phyloP scores from a whole-genome alignment of 1,140 invertebrate species.

The Steinernema khuongi region DNA sequence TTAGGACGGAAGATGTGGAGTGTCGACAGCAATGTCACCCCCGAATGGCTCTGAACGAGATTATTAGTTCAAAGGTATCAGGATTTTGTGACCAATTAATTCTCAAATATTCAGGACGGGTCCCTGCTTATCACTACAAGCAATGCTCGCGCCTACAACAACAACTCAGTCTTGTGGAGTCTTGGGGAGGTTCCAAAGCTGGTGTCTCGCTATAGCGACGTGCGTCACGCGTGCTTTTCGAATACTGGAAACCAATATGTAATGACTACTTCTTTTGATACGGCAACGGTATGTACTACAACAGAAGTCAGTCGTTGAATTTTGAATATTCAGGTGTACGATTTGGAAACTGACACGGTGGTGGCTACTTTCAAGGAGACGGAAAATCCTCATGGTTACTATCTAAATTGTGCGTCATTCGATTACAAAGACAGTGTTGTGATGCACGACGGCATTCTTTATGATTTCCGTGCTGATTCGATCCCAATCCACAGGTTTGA shows the following conservation, averaged over 20 bases:
- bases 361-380: constrained; percentile 71
- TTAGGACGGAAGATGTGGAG: constrained; percentile 69
- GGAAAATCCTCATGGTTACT: constrained; percentile 81
- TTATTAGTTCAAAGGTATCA: not conserved
- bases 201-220: constrained; percentile 71
- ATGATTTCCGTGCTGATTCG: constrained; percentile 74
- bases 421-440: constrained; percentile 86
- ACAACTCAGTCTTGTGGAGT: constrained; percentile 78
- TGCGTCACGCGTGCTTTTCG: constrained; percentile 84
- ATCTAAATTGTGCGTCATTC: constrained; percentile 85
- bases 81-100: constrained; percentile 24
- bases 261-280: constrained; percentile 62
- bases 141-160: constrained; percentile 74
- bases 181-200: constrained; percentile 70
- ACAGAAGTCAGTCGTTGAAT: constrained; percentile 21
- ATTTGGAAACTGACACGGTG: constrained; percentile 73
- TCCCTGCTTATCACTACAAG: constrained; percentile 77
- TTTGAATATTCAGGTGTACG: constrained; percentile 71
- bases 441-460: constrained; percentile 88
- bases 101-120: constrained; percentile 65
- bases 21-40: constrained; percentile 40
- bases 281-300: constrained; percentile 19
- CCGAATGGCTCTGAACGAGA: constrained; percentile 15
- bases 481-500: not conserved
- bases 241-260: constrained; percentile 77